Evolutionary conservation across 2,888 invertebrate genomes (phyloP).

Genomic region (Escarpia spicata): DNA sequence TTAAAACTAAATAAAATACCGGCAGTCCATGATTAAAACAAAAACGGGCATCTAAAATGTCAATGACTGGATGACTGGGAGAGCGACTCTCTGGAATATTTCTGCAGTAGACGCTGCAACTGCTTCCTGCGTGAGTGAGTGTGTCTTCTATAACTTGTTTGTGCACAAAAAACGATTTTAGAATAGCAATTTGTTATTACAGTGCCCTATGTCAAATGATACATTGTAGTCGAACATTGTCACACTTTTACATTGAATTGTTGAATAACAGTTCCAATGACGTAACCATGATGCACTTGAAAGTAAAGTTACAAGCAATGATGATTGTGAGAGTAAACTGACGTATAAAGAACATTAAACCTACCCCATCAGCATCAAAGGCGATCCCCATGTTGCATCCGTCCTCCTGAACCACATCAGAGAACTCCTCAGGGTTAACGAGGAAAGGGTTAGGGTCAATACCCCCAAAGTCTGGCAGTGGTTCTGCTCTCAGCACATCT

Average conservation of each 20-base stretch:
- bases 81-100: too few relatives aligned
- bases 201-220: too few relatives aligned
- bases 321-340: background rate
- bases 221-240: too few relatives aligned
- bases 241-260: background rate
- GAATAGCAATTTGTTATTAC: too few relatives aligned
- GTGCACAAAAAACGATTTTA: too few relatives aligned
- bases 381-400: conserved; percentile 88
- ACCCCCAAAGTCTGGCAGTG: conserved; percentile 94
- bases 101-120: too few relatives aligned
- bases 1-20: too few relatives aligned
- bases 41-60: too few relatives aligned
- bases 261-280: background rate
- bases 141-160: too few relatives aligned
- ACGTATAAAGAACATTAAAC: conserved; percentile 34
- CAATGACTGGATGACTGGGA: too few relatives aligned
- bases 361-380: conserved; percentile 96
- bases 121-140: too few relatives aligned
- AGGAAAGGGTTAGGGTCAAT: conserved; percentile 96
- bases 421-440: conserved; percentile 85
- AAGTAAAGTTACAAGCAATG: background rate
- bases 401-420: conserved; percentile 74
- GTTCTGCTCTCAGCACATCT: conserved; percentile 80
- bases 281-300: background rate
- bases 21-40: too few relatives aligned